Evolutionary conservation across 1,140 invertebrate genomes (phyloP).

Genomic region (Camponotus pennsylvanicus): DNA sequence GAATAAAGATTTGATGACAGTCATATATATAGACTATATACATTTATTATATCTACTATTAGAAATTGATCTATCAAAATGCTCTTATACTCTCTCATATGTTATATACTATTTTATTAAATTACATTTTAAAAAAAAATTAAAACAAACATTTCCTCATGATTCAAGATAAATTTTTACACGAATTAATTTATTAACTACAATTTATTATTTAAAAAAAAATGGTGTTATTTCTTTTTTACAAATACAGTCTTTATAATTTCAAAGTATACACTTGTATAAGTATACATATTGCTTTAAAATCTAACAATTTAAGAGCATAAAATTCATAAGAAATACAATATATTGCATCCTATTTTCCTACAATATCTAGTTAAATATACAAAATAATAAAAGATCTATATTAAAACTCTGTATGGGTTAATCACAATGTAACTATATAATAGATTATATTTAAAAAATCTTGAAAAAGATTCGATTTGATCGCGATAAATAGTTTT

Average conservation of each 20-base stretch:
- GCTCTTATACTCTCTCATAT: background rate
- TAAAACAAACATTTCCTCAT: conserved; percentile 21
- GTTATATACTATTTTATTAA: background rate
- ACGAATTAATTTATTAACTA: background rate
- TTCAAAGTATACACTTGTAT: conserved; percentile 8
- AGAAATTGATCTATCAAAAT: no score
- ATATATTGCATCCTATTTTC: background rate
- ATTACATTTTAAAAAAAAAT: background rate
- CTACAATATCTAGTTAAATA: conserved; percentile 9
- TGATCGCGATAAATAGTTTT: background rate
- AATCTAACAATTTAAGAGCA: conserved; percentile 1
- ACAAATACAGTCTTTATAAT: conserved; percentile 41
- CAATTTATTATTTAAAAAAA: conserved; percentile 13
- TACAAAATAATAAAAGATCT: background rate
- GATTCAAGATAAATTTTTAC: conserved; percentile 25
- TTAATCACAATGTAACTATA: background rate
- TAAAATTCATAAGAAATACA: conserved; percentile 20
- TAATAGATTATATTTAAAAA: background rate
- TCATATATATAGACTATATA: no score
- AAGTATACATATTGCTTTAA: background rate
- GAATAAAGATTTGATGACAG: no score
- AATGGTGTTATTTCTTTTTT: background rate
- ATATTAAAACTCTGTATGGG: background rate
- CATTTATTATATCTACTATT: no score
- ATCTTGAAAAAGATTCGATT: background rate